A percentile compares a stretch with the other conserved stretches of the same genome.
phyloP scores from a whole-genome alignment of 2,797 vertebrate genomes.

The Miichthys miiuy region DNA sequence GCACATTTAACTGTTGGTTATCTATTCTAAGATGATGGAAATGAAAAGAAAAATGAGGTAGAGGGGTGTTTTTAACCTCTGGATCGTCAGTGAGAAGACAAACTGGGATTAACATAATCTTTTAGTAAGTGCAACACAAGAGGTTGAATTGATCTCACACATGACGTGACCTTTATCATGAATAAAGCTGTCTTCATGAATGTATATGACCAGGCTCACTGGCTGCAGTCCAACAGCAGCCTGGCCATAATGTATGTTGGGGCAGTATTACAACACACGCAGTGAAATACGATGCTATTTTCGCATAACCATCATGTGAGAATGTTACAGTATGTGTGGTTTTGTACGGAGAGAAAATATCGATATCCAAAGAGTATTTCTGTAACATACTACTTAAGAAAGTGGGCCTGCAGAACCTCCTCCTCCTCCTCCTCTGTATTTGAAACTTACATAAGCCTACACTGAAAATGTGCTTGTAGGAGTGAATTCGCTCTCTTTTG shows the following conservation, averaged over 20 bases:
- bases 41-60: background rate
- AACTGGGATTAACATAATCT: slow-evolving; percentile 9
- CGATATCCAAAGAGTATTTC: slow-evolving; percentile 30
- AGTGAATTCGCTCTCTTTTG: slow-evolving; percentile 25
- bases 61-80: slow-evolving; percentile 16
- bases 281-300: slow-evolving; percentile 31
- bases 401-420: slow-evolving; percentile 21
- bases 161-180: slow-evolving; percentile 52
- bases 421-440: slow-evolving; percentile 33
- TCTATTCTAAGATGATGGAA: background rate
- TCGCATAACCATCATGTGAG: slow-evolving; percentile 1
- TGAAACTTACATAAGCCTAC: slow-evolving; percentile 48
- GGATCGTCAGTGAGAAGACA: background rate
- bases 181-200: slow-evolving; percentile 26
- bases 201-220: slow-evolving; percentile 17
- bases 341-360: slow-evolving; percentile 23
- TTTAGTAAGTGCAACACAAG: slow-evolving; percentile 14
- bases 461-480: slow-evolving; percentile 43
- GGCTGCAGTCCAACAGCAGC: slow-evolving; percentile 30
- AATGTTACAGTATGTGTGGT: background rate
- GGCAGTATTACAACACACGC: slow-evolving; percentile 15
- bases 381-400: slow-evolving; percentile 27
- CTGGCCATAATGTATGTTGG: slow-evolving; percentile 1
- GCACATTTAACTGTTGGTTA: background rate
- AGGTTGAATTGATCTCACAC: slow-evolving; percentile 35